Conservation (phyloP, 1,140 invertebrate species). For the Bombus difficillimus region DNA sequence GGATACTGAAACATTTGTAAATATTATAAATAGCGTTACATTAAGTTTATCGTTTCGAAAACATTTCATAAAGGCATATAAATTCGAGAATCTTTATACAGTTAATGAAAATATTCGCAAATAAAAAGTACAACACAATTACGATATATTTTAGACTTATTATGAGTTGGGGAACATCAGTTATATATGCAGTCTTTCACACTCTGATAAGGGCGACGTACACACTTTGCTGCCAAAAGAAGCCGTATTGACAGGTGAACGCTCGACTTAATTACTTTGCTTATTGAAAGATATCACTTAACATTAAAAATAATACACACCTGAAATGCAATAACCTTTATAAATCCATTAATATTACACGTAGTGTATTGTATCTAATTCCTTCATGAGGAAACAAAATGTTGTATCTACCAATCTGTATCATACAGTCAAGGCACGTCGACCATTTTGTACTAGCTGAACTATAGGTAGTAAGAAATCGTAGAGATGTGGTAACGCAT, state of each 20-base stretch:
- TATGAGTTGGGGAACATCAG: not conserved
- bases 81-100: not conserved
- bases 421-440: conserved; percentile 66
- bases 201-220: conserved; percentile 41
- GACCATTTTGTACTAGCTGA: conserved; percentile 65
- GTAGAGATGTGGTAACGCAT: conserved; percentile 22
- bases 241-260: conserved; percentile 67
- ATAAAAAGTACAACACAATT: not conserved
- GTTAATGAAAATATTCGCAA: not conserved
- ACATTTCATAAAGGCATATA: not conserved
- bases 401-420: conserved; percentile 53
- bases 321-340: conserved; percentile 32
- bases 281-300: conserved; percentile 14
- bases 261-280: conserved; percentile 25
- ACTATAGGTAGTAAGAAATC: conserved; percentile 23
- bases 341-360: conserved; percentile 55
- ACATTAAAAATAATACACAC: conserved; percentile 46
- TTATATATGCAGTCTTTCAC: conserved; percentile 17
- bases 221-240: conserved; percentile 58
- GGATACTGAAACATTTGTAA: conserved; percentile 51
- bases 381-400: conserved; percentile 52
- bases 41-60: not conserved
- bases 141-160: not conserved
- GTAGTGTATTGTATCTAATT: conserved; percentile 25
- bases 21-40: not conserved